Conservation (phyloP, 2,888 invertebrate species). For the Odontomyia ornata region DNA sequence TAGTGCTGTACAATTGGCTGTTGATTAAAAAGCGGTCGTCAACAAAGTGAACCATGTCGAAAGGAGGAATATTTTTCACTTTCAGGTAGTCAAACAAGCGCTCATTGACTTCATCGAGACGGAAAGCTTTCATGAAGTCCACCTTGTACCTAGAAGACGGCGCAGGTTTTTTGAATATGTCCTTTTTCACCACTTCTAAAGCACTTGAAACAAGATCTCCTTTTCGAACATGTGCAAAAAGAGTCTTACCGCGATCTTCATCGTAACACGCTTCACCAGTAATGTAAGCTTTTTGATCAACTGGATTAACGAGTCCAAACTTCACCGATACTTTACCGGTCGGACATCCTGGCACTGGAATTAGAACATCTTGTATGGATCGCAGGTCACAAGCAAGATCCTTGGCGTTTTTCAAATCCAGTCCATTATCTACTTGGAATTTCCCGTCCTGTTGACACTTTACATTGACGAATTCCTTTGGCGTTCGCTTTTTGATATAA, state of each 20-base stretch:
- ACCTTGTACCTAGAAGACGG: constrained; percentile 55
- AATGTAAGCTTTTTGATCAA: constrained; percentile 52
- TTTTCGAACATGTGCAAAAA: constrained; percentile 55
- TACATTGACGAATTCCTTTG: constrained; percentile 3
- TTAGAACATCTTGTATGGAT: constrained; percentile 55
- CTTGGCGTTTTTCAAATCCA: constrained; percentile 46
- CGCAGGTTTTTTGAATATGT: constrained; percentile 52
- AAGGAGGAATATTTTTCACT: constrained; percentile 50
- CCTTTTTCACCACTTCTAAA: constrained; percentile 50
- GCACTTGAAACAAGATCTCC: constrained; percentile 44
- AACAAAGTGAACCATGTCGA: constrained; percentile 53
- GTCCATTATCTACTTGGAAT: constrained; percentile 29
- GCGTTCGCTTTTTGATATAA: constrained; percentile 20
- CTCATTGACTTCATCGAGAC: constrained; percentile 54
- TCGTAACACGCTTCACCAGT: constrained; percentile 57
- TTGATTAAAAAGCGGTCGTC: constrained; percentile 53
- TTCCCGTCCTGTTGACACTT: constrained; percentile 29
- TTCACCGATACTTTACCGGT: constrained; percentile 51
- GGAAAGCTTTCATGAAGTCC: constrained; percentile 55
- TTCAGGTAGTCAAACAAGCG: constrained; percentile 51
- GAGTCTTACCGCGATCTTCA: constrained; percentile 52
- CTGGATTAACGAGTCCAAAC: constrained; percentile 56
- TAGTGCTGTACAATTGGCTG: constrained; percentile 53
- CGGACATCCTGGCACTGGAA: constrained; percentile 53
- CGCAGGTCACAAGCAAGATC: constrained; percentile 55